Base-by-base conservation (phyloP, 2,888 invertebrate genomes). In the Eilema griseolum region DNA sequence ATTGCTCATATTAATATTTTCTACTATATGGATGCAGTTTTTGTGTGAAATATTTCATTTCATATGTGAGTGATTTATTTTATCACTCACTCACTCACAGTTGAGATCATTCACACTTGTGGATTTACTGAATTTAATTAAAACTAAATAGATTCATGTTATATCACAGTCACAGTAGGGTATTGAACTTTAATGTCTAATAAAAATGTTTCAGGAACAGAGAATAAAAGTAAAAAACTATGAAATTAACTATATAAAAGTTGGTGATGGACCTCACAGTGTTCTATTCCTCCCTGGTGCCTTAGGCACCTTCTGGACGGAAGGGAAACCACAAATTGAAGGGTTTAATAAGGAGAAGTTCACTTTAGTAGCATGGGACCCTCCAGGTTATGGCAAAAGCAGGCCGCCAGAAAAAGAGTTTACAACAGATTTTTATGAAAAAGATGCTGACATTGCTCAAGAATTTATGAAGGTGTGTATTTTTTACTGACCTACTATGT, bases 331-430 rank as follows among this genome's bases (percentile, higher is more conserved):
- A 0, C 98, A 98, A 91, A 94, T 98, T 12, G 96, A 97, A 81
- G 95, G 96, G 70, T 91, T 98, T 46, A 93, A 97, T 86, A 91
- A 89, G 74, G 90, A 95, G 3, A 96, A 96, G 84, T 96, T 97
- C 78, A 97, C 97, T 1, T 78, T 97, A 33, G 89, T 97, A 12
- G 97, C 96, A 0, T 98, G 97, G 97, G 98, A 99, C 90, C 98
- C 98, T 0, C 97, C 98, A 0, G 98, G 98, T 0, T 98, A 98
- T 92, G 98, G 98, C 0, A 96, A 96, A 74, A 98, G 98, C 73
- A 96, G 97, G 75, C 98, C 98, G 0, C 98, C 98, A 0, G 93
- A 96, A 31, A 96, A 97, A 76, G 93, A 96, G n/a, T 98, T 98
- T 86, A 93, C 96, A 0, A 83, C 94, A 0, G 96, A 98, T 81